A percentile compares a stretch with the other conserved stretches of the same genome.
These are phyloP conservation scores for Eulemur coronatus DNA, from an alignment of 2,797 vertebrate species.

Conservation along the genomic window DNA sequence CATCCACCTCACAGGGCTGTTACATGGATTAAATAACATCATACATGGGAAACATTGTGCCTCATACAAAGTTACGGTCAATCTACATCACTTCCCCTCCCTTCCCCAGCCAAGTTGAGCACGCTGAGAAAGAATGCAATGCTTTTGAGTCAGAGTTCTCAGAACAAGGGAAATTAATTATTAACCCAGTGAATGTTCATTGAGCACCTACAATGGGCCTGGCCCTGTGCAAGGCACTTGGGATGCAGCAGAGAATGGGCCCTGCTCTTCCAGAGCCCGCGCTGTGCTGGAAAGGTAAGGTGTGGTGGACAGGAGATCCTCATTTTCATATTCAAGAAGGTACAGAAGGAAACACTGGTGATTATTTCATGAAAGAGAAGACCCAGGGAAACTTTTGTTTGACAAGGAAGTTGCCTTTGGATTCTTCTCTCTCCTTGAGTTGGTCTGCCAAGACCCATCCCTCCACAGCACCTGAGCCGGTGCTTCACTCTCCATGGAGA, in stretches of 20 bases:
- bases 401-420: background rate
- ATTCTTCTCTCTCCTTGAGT: conserved; percentile 22
- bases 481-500: background rate
- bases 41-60: background rate
- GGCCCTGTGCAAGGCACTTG: background rate
- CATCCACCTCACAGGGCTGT: background rate
- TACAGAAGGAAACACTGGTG: background rate
- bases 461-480: background rate
- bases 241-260: background rate
- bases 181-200: background rate
- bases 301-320: background rate
- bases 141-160: conserved; percentile 6
- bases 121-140: background rate
- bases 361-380: background rate
- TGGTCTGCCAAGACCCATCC: background rate
- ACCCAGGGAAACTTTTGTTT: background rate
- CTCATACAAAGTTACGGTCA: background rate
- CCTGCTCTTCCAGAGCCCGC: background rate
- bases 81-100: background rate
- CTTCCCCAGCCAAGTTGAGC: background rate
- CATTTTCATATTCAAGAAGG: background rate
- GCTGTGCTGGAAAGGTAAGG: background rate
- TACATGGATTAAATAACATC: background rate
- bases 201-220: background rate
- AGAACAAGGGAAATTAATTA: background rate